These are phyloP conservation scores for Chrysomallon squamiferum DNA, from an alignment of 1,140 invertebrate genomes.

Conservation along the genomic window DNA sequence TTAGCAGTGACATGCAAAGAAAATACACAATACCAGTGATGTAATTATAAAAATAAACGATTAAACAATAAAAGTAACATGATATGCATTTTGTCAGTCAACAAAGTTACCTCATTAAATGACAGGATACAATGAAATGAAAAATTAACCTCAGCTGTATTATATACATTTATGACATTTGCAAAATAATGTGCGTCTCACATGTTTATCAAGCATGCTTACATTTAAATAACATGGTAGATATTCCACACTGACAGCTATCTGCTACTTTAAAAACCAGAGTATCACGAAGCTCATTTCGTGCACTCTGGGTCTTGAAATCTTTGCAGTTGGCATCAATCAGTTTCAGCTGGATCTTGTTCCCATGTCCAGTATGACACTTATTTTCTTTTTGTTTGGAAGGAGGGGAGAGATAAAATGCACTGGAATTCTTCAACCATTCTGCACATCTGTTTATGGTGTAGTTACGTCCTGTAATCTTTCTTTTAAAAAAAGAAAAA, in stretches of 20 bases:
- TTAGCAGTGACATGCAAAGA: too few relatives aligned
- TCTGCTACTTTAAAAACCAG: neutral
- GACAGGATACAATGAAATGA: too few relatives aligned
- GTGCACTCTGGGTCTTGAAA: neutral
- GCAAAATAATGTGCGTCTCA: too few relatives aligned
- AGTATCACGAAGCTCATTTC: neutral
- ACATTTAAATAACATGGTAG: neutral
- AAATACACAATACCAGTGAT: too few relatives aligned
- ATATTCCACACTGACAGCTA: slow-evolving; percentile 4
- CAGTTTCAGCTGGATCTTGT: neutral
- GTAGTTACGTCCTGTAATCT: neutral
- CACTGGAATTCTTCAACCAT: neutral
- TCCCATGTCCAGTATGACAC: neutral
- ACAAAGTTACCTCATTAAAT: too few relatives aligned
- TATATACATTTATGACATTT: too few relatives aligned
- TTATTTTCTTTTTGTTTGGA: neutral
- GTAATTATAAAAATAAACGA: too few relatives aligned
- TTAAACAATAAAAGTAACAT: too few relatives aligned
- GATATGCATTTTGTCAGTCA: too few relatives aligned
- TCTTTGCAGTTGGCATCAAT: neutral
- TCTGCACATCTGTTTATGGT: neutral
- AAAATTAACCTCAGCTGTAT: too few relatives aligned
- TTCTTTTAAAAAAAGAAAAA: too few relatives aligned
- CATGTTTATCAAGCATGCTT: neutral
- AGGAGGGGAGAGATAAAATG: neutral